Base-by-base conservation (phyloP, 2,113 vertebrate species). In the Callospermophilus lateralis region DNA sequence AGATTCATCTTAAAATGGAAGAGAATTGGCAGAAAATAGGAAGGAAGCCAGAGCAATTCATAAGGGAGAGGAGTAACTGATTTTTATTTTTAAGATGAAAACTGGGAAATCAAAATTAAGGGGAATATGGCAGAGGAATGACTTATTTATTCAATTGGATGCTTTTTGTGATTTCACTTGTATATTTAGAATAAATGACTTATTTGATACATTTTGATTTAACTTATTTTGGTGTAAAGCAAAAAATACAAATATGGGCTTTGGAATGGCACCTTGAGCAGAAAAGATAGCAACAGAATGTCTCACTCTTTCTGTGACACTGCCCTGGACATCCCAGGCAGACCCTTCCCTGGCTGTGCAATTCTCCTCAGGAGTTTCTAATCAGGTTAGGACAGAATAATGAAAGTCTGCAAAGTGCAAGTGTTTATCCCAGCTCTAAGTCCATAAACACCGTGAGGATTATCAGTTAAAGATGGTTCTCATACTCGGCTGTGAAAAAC, bases 1-100 rank as follows among this genome's bases (percentile, higher is more conserved):
- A 58, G 73, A 53, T 94, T 94, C 51, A 89, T 84, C 93, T 94
- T 58, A 96, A 97, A 95, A 95, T 76, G 96, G 94, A 84, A 1
- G 2, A 48, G 22, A 94, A 70, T 67, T 94, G 81, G 68, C 26
- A 97, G 72, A 84, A 97, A 94, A 92, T 68, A 84, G 93, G 45
- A 91, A 74, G 86, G 70, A 90, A 94, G 37, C 45, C 63, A 97
- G 28, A 39, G 68, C 26, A 94, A 89, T 86, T 92, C 78, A 65
- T 83, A 85, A 97, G 90, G 68, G 30, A 88, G 39, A 93, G 68
- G 74, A 76, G 30, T 37, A 92, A 77, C 84, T 89, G 39, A 65
- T 51, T 61, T 83, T 86, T 95, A 68, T 91, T 85, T 93, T 94
- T n/a, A 84, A 95, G 45, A 42, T 37, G 3, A 89, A 89, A 89